These are phyloP conservation scores for Chionodraco myersi DNA, from an alignment of 2,113 vertebrate genomes.

Conservation along the genomic window DNA sequence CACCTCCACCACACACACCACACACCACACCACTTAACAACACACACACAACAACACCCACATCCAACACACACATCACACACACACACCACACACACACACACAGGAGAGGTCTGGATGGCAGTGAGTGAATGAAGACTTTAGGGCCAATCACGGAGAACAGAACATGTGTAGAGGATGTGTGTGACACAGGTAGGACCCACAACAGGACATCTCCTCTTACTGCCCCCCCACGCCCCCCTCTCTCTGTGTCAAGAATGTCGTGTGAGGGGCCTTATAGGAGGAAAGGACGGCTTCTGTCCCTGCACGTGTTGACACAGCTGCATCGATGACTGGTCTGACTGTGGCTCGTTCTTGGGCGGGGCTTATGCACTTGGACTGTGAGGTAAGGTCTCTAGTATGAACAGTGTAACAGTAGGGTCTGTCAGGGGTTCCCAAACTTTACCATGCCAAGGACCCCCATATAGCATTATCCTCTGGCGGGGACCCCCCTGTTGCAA, in stretches of 20 bases:
- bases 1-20: constrained; percentile 9
- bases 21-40: constrained; percentile 8
- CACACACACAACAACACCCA: too few species aligned
- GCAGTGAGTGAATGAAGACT: constrained; percentile 51
- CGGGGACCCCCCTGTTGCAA: too few species aligned
- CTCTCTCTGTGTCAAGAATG: constrained; percentile 14
- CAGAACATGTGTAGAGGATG: constrained; percentile 24
- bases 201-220: constrained; percentile 20
- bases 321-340: constrained; percentile 63
- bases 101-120: constrained; percentile 22
- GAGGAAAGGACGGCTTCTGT: constrained; percentile 55
- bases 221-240: constrained; percentile 1
- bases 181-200: constrained; percentile 41
- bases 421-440: background rate
- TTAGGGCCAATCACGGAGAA: constrained; percentile 27
- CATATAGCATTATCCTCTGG: too few species aligned
- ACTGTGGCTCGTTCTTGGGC: constrained; percentile 11
- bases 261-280: constrained; percentile 48
- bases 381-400: background rate
- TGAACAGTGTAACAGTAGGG: background rate
- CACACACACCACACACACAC: constrained; percentile 7
- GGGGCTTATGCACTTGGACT: background rate
- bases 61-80: background rate
- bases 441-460: too few species aligned
- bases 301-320: constrained; percentile 55